Evolutionary conservation across 2,113 vertebrate species (phyloP), one percentile per base, ranked within the genome.

Genomic region (Kryptolebias marmoratus): DNA sequence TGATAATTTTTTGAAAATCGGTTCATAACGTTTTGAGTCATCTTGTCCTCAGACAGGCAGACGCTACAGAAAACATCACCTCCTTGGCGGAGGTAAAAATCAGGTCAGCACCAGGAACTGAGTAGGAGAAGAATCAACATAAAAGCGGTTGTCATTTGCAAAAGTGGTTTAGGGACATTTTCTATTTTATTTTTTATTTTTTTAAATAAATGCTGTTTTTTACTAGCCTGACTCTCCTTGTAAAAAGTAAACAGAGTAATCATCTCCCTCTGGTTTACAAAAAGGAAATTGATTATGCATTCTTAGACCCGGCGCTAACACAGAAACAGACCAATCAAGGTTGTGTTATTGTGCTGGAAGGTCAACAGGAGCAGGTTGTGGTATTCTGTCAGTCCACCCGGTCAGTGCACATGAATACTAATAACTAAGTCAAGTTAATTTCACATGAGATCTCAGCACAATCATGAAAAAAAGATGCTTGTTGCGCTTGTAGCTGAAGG

Each of bases 401-500:
- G 50, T 53, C 50, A 22, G 4, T 50, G n/a, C 8, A 53, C 16
- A 53, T 50, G 14, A n/a, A 53, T 10, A 53, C 22, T n/a, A 53
- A 18, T 27, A 2, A 2, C n/a, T 27, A 8, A 8, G 1, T 53
- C 9, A 53, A 53, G 50, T n/a, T 22, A 52, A n/a, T 52, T 52
- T 52, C 71, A 81, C 2, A 1, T 56, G 28, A 53, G 64, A 58
- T 18, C 39, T 39, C 60, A 7, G 32, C 58, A 67, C 32, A 39
- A 18, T 78, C 11, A 57, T 30, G 52, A 66, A 83, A 72, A 32
- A 71, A 52, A 42, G 53, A 67, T 59, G 72, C 69, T 53, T 12
- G 55, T 49, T 58, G 59, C 70, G 48, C 11, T 22, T 4, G 39
- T n/a, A 62, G 52, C 62, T 60, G 39, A 79, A 71, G 31, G 31